These are phyloP conservation scores for Thaumatotibia leucotreta DNA, from an alignment of 1,140 invertebrate genomes.

Conservation along the genomic window DNA sequence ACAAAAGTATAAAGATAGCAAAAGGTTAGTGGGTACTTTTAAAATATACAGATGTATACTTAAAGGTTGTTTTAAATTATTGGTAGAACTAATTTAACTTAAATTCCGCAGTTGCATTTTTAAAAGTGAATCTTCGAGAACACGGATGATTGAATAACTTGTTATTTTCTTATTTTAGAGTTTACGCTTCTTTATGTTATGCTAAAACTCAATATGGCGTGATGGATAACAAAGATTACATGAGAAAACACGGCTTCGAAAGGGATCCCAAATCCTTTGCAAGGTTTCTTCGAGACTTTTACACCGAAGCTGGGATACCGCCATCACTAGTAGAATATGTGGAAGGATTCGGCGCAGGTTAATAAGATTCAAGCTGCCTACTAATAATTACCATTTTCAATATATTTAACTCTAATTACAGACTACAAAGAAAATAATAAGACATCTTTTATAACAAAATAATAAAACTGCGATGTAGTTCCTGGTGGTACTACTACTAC, in stretches of 20 bases:
- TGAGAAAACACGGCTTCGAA: slow-evolving; percentile 67
- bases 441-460: too few species aligned
- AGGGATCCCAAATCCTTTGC: slow-evolving; percentile 73
- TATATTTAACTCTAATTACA: too few species aligned
- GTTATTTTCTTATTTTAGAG: slow-evolving; percentile 68
- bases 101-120: too few species aligned
- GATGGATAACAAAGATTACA: slow-evolving; percentile 79
- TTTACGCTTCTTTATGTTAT: slow-evolving; percentile 75
- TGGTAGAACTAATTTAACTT: too few species aligned
- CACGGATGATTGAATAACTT: too few species aligned
- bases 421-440: too few species aligned
- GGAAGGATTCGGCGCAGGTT: slow-evolving; percentile 84
- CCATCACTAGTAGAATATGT: slow-evolving; percentile 82
- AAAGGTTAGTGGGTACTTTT: neutral
- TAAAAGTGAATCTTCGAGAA: too few species aligned
- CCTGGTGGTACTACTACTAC: too few species aligned
- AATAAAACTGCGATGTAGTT: too few species aligned
- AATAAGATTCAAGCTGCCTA: too few species aligned
- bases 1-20: neutral
- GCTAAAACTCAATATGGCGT: slow-evolving; percentile 56
- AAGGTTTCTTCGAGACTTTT: slow-evolving; percentile 79
- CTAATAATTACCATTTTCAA: too few species aligned
- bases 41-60: neutral
- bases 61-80: neutral
- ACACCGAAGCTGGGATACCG: slow-evolving; percentile 79